Percentiles rank a stretch among this genome's conserved stretches.
phyloP scores from a whole-genome alignment of 2,113 vertebrate genomes.

The Clupea harengus region DNA sequence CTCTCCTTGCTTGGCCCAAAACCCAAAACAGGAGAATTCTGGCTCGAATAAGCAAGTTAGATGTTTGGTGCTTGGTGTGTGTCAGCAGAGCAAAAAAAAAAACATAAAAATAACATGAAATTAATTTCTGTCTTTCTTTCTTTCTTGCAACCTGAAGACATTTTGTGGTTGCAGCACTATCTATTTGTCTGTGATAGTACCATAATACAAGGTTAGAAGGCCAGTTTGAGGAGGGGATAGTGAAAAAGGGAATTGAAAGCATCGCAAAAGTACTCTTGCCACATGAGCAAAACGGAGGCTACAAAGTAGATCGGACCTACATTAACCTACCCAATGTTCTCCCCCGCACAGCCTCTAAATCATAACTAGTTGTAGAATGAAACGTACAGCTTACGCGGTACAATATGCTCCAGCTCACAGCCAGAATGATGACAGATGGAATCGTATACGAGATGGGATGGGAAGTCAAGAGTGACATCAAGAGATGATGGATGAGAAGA shows the following conservation, averaged over 20 bases:
- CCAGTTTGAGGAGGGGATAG: neutral
- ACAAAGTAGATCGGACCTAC: neutral
- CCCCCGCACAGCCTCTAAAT: neutral
- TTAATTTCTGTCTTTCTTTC: too few relatives aligned
- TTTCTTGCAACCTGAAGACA: too few relatives aligned
- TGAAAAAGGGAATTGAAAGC: neutral
- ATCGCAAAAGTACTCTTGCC: neutral
- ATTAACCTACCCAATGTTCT: neutral
- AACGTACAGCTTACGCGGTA: neutral
- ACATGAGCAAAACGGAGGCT: neutral
- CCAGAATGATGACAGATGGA: constrained; percentile 16
- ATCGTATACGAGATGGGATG: neutral
- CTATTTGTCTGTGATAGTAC: too few relatives aligned
- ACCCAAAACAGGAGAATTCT: neutral
- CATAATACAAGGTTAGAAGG: too few relatives aligned
- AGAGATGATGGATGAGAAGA: constrained; percentile 4
- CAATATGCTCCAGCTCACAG: constrained; percentile 16
- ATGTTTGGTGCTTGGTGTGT: neutral
- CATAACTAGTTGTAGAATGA: neutral
- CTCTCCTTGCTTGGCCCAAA: neutral
- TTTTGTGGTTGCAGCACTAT: too few relatives aligned
- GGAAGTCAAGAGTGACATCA: neutral
- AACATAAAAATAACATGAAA: too few relatives aligned
- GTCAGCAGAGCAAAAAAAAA: too few relatives aligned
- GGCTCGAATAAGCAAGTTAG: neutral